Evolutionary conservation across 1,140 invertebrate genomes (phyloP), one percentile per base, ranked within the genome.

Genomic region (Anastatus disparis): DNA sequence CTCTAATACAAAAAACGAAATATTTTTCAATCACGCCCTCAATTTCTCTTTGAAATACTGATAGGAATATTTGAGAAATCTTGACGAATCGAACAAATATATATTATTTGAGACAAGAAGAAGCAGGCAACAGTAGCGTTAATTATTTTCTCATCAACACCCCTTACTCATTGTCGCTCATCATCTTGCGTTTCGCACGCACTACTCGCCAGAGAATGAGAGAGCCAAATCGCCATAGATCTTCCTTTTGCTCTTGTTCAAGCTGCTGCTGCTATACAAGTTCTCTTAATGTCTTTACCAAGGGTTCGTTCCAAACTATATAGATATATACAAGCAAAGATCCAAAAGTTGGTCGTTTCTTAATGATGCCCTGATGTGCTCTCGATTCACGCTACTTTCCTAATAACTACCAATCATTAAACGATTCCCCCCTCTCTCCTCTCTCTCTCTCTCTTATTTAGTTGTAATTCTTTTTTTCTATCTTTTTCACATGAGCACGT

Each of bases 201-300:
- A 75, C 61, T 69, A 13, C 40, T 15, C 31, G n/a, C 6, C n/a
- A 44, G 12, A 35, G 10, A 10, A 35, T 35, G 4, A 4, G 31
- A 35, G 31, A 38, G 55, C 35, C 10, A 12, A 24, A 71, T 70
- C 15, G 55, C 74, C 31, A 35, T 4, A 35, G 10, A 10, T 35
- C 10, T 35, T 72, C 72, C 73, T 75, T 72, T 76, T 63, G 71
- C 69, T 50, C 67, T 59, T 48, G 52, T 6, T 9, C 48, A 12
- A 12, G 4, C 48, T 27, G 46, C 15, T 24, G 50, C 13, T 24
- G 66, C 52, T 53, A 64, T 72, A 61, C 69, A 72, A 62, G 58
- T 74, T 52, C 56, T 69, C 74, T 76, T 80, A 79, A 81, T 81
- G 79, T 81, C 79, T 81, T 77, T 79, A 81, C 80, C 79, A n/a